Percentiles rank a stretch among this genome's conserved stretches.
Evolutionary conservation across 2,888 invertebrate species (phyloP).

Genomic region (Heteromyza rotundicornis): DNA sequence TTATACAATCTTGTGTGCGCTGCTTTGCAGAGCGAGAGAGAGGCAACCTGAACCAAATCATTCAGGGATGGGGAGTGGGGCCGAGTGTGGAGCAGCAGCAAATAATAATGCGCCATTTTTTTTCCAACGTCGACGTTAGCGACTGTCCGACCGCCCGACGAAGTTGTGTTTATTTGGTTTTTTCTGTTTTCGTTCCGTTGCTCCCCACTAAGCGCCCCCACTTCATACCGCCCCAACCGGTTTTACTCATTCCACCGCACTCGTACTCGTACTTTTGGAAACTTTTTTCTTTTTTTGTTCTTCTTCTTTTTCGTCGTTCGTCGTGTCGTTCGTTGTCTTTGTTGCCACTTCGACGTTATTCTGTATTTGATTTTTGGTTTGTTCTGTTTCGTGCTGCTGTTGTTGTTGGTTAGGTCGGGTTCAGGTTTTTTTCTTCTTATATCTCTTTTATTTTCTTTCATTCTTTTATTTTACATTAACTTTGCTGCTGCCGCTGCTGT

Average conservation of each 20-base stretch:
- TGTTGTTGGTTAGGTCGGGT: conserved; percentile 17
- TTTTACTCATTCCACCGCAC: not conserved
- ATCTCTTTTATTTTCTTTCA: not conserved
- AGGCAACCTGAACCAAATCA: not conserved
- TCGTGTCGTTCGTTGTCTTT: not conserved
- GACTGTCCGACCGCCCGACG: too few species aligned
- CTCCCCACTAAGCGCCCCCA: not conserved
- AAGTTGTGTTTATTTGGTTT: conserved; percentile 20
- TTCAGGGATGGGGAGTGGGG: too few species aligned
- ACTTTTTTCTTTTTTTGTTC: conserved; percentile 7
- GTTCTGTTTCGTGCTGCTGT: conserved; percentile 14
- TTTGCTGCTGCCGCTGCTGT: not conserved
- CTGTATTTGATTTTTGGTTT: conserved; percentile 6
- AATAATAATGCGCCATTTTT: conserved; percentile 18
- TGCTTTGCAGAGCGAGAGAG: too few species aligned
- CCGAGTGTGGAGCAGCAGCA: not conserved
- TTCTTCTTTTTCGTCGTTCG: conserved; percentile 10
- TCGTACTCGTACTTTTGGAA: too few species aligned
- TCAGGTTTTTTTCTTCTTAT: not conserved
- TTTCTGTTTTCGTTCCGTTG: not conserved
- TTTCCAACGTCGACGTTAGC: conserved; percentile 7
- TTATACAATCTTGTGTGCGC: not conserved
- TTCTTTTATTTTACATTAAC: not conserved
- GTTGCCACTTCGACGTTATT: not conserved
- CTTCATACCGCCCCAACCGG: not conserved